These are phyloP conservation scores for Scaptomyza pallida DNA, from an alignment of 1,140 invertebrate species.

Conservation along the genomic window DNA sequence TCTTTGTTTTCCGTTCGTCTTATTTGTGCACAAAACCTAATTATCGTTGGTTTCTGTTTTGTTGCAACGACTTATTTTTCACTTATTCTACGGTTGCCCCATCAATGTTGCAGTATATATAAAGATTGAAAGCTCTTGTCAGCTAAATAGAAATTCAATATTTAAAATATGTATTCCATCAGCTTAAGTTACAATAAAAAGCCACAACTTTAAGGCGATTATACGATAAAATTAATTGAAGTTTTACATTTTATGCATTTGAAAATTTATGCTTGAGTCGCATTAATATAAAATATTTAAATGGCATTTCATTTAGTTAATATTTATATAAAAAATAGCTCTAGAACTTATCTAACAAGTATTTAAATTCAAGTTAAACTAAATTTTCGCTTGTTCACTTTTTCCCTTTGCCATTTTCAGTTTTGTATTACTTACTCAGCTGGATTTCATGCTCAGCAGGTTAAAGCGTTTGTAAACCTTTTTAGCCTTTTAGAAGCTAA, in stretches of 20 bases:
- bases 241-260: no score
- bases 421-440: no score
- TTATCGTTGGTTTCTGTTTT: conserved; percentile 9
- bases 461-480: no score
- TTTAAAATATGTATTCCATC: not conserved
- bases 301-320: not conserved
- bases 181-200: not conserved
- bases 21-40: conserved; percentile 8
- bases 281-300: not conserved
- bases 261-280: not conserved
- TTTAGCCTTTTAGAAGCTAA: no score
- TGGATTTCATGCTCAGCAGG: no score
- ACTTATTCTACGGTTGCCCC: not conserved
- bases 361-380: not conserved
- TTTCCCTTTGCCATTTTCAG: no score
- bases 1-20: not conserved
- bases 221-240: not conserved
- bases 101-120: not conserved
- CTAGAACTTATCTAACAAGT: no score
- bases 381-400: no score
- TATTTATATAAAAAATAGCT: no score
- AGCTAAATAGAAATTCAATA: not conserved
- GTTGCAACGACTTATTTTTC: conserved; percentile 11
- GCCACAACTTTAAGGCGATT: not conserved
- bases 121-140: not conserved